Conservation (phyloP, 2,888 invertebrate species). For the Lysandra coridon region DNA sequence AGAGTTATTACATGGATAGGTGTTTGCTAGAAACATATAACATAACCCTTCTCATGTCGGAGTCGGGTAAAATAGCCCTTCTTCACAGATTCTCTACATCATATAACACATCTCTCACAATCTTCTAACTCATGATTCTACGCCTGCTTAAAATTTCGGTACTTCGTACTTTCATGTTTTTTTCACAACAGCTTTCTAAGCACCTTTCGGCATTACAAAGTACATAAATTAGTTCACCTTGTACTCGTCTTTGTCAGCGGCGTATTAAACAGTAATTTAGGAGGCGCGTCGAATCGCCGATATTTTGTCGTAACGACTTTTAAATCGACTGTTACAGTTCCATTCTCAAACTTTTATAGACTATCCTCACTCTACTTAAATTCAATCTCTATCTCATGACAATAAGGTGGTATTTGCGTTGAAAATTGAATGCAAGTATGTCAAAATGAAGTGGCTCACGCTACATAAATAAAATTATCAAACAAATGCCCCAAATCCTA, state of each 20-base stretch:
- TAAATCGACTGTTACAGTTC: conserved; percentile 69
- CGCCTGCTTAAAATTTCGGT: background rate
- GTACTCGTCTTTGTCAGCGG: conserved; percentile 41
- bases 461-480: conserved; percentile 75
- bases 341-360: conserved; percentile 60
- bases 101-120: background rate
- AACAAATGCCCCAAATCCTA: conserved; percentile 58
- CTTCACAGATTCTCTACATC: background rate
- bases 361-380: conserved; percentile 31
- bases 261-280: conserved; percentile 67
- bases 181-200: background rate
- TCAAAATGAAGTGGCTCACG: conserved; percentile 61
- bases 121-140: background rate
- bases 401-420: conserved; percentile 3
- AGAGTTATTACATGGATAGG: no score
- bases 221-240: conserved; percentile 36
- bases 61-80: background rate
- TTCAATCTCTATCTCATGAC: background rate
- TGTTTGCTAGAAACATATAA: background rate
- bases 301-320: conserved; percentile 62
- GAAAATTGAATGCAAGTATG: conserved; percentile 44
- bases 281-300: conserved; percentile 59
- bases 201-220: background rate
- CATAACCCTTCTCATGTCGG: background rate
- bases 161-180: background rate